These are phyloP conservation scores for Tetrax tetrax DNA, from an alignment of 2,113 vertebrate species.

Conservation along the genomic window DNA sequence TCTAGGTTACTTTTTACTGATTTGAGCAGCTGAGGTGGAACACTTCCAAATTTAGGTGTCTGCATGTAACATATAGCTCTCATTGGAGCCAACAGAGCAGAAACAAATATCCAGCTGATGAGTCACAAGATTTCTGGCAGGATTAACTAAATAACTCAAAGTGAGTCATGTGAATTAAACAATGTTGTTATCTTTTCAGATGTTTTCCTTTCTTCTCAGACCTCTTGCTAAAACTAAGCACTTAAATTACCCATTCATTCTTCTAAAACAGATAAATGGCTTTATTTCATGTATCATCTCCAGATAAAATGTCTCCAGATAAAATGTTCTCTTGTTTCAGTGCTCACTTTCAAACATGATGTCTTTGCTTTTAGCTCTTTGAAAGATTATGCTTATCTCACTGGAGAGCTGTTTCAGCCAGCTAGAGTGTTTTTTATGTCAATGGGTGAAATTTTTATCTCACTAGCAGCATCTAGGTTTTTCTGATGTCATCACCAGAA, in stretches of 20 bases:
- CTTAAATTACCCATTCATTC: neutral
- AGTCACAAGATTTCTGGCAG: neutral
- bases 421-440: neutral
- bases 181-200: neutral
- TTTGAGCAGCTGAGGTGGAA: neutral
- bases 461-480: neutral
- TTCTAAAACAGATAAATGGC: neutral
- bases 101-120: neutral
- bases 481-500: neutral
- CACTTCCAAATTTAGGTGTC: neutral
- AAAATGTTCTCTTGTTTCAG: neutral
- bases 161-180: rapidly evolving
- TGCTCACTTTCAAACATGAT: neutral
- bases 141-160: neutral
- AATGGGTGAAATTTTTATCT: neutral
- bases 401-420: neutral
- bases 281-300: neutral
- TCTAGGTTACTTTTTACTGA: neutral
- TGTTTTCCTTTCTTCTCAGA: neutral
- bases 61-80: neutral
- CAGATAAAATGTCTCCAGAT: neutral
- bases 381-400: neutral
- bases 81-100: neutral
- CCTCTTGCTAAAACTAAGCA: neutral
- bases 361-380: neutral